A percentile compares a stretch with the other conserved stretches of the same genome.
phyloP scores from a whole-genome alignment of 2,113 vertebrate genomes.

The Chaetorhynchus papuensis region DNA sequence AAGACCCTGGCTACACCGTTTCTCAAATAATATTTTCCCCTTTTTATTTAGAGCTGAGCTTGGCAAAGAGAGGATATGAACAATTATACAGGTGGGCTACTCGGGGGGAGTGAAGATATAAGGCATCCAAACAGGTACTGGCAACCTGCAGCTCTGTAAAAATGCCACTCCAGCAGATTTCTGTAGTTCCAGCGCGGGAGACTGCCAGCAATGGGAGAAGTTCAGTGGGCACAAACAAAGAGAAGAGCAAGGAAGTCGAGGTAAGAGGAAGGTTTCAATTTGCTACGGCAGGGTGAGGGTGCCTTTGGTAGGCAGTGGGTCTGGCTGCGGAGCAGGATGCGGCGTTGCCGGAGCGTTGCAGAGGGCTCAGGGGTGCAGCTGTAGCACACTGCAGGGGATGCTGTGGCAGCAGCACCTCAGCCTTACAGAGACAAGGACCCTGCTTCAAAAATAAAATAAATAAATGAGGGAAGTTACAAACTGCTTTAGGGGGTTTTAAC shows the following conservation, averaged over 20 bases:
- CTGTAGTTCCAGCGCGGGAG: constrained; percentile 85
- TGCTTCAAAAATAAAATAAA: background rate
- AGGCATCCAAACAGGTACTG: constrained; percentile 68
- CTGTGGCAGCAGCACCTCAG: background rate
- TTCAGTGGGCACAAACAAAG: constrained; percentile 80
- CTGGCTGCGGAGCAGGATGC: background rate
- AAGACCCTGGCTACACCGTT: constrained; percentile 23
- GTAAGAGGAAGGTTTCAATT: constrained; percentile 74
- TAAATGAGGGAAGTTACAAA: background rate
- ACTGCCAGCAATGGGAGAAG: constrained; percentile 78
- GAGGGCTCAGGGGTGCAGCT: background rate
- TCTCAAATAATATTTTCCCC: constrained; percentile 68
- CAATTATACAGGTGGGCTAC: constrained; percentile 73
- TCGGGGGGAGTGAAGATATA: constrained; percentile 69
- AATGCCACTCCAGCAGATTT: constrained; percentile 93
- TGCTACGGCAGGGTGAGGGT: background rate
- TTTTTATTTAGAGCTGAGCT: constrained; percentile 72
- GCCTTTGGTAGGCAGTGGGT: background rate
- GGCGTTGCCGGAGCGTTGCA: fast-evolving
- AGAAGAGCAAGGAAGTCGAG: constrained; percentile 84
- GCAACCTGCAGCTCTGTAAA: constrained; percentile 67
- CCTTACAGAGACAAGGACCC: background rate
- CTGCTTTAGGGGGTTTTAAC: fast-evolving
- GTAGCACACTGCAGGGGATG: background rate
- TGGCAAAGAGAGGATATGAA: constrained; percentile 77